phyloP scores from a whole-genome alignment of 2,797 vertebrate species.

The Cyclura pinguis region DNA sequence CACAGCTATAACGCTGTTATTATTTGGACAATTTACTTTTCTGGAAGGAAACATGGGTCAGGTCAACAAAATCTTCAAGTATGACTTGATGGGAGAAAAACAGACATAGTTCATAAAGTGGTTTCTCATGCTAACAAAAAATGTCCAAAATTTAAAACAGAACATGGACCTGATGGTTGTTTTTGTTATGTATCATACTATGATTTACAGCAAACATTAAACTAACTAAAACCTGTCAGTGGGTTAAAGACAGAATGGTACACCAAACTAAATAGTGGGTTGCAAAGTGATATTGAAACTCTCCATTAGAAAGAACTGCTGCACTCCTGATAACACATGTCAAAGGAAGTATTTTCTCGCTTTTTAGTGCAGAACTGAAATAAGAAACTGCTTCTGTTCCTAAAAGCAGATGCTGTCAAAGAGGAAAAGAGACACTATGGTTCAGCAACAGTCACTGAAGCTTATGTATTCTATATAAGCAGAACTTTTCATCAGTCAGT shows the following conservation, averaged over 20 bases:
- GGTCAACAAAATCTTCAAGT: background rate
- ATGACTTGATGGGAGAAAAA: too few species aligned
- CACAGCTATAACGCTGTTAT: background rate
- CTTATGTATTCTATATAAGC: background rate
- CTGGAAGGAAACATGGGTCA: background rate
- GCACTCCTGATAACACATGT: slow-evolving; percentile 6
- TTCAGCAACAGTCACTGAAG: background rate
- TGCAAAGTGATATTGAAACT: background rate
- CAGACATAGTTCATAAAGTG: too few species aligned
- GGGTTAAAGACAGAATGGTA: background rate
- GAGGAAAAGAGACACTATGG: background rate
- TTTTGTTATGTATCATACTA: background rate
- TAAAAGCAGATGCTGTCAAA: background rate
- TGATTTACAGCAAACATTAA: background rate
- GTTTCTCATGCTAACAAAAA: too few species aligned
- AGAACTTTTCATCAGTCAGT: background rate
- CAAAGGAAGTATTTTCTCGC: background rate
- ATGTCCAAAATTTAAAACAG: background rate
- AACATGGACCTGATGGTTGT: background rate
- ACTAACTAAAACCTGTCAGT: background rate
- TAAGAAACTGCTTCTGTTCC: background rate
- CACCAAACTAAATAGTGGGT: background rate
- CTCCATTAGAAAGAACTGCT: background rate
- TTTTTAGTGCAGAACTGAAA: background rate
- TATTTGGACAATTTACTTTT: background rate